Evolutionary conservation across 2,797 vertebrate genomes (phyloP), one percentile per base, ranked within the genome.

Genomic region (Cyprinella venusta): DNA sequence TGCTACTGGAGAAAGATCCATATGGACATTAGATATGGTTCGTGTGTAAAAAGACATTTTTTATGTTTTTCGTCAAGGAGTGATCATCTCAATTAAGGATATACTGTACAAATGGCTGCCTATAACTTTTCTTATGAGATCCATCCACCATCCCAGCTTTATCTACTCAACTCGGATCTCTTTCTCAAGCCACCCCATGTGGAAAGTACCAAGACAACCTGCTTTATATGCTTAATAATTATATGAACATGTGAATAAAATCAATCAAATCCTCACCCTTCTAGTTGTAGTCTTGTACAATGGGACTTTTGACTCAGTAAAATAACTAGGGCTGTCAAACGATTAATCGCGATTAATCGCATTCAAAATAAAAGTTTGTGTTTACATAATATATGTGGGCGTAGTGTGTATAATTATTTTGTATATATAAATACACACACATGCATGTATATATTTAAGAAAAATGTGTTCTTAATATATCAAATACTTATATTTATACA

Each of bases 231-330:
- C 16, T 30, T 16, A 42, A 42, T 0, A 42, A 59, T 56, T 38
- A 72, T 56, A 30, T 63, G 59, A 16, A 63, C 61, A 26, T 61
- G 26, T 63, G n/a, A 76, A 26, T 42, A 76, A 26, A 59, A 61
- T 18, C 6, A 26, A 61, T 24, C 0, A 59, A 61, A 2, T 10
- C 42, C 19, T 0, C 16, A n/a, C 26, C 21, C 6, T 26, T 38
- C 54, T 19, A 26, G 74, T 42, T 38, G 15, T 19, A 26, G 54
- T 61, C 13, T 59, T 3, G 0, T 21, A 40, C 9, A 40, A 2
- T 21, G 21, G 5, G 70, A 50, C 45, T 54, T 52, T 7, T 74
- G 30, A 36, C 70, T 36, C 2, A 0, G n/a, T 13, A 15, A n/a
- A n/a, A n/a, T n/a, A n/a, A n/a, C n/a, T n/a, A n/a, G n/a, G n/a